phyloP scores from a whole-genome alignment of 1,140 invertebrate species.

The Centruroides sculpturatus region DNA sequence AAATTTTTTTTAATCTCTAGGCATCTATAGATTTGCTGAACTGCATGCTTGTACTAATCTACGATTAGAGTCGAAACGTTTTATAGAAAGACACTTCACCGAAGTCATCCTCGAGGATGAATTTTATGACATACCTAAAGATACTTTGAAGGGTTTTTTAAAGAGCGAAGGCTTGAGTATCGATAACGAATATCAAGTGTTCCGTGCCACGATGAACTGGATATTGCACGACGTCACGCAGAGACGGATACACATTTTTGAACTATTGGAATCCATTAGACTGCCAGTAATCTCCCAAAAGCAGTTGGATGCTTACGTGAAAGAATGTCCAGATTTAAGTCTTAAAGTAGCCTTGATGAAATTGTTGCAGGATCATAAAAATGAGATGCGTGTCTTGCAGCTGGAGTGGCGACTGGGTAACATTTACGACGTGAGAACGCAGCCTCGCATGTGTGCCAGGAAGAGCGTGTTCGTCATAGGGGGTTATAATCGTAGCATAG shows the following conservation, averaged over 20 bases:
- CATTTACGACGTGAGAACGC: conserved; percentile 22
- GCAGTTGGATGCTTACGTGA: conserved; percentile 62
- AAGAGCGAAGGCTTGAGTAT: conserved; percentile 78
- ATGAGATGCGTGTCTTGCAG: background rate
- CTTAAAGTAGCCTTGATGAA: conserved; percentile 38
- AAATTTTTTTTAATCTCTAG: conserved; percentile 14
- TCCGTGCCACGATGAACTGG: conserved; percentile 81
- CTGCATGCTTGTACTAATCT: conserved; percentile 73
- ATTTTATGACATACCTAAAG: conserved; percentile 68
- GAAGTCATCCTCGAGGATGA: conserved; percentile 63
- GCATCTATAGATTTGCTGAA: conserved; percentile 58
- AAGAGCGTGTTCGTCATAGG: conserved; percentile 82
- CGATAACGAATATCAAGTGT: conserved; percentile 81
- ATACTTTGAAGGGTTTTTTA: conserved; percentile 60
- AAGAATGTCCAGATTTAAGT: conserved; percentile 63
- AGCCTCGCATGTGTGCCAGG: conserved; percentile 63
- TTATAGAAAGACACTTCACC: conserved; percentile 77
- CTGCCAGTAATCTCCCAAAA: conserved; percentile 67
- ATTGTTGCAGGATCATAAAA: conserved; percentile 1
- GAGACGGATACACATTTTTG: conserved; percentile 67
- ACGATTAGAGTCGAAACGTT: conserved; percentile 60
- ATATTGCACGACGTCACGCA: conserved; percentile 65
- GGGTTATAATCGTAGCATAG: conserved; percentile 67
- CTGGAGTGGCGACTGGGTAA: background rate
- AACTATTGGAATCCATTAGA: conserved; percentile 67